Evolutionary conservation across 2,888 invertebrate genomes (phyloP).

Genomic region (Cryptops parisi): DNA sequence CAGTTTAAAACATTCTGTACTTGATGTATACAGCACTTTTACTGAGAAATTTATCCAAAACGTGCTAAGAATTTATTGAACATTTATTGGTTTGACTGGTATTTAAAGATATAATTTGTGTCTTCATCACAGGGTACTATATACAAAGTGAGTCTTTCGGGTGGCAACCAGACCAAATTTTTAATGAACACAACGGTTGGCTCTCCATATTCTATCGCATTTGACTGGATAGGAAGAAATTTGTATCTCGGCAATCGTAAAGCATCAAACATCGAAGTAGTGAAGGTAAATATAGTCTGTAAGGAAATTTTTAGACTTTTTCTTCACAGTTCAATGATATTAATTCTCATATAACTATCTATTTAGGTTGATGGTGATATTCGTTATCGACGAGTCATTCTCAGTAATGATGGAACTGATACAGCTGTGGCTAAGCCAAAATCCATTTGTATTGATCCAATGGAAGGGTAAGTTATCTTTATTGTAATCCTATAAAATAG

Average conservation of each 20-base stretch:
- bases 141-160: conserved; percentile 65
- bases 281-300: conserved; percentile 41
- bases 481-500: not conserved
- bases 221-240: conserved; percentile 95
- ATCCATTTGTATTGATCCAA: conserved; percentile 76
- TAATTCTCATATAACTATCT: not conserved
- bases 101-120: not conserved
- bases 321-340: not conserved
- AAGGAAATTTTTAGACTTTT: too few species aligned
- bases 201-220: conserved; percentile 77
- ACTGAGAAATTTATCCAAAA: too few species aligned
- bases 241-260: conserved; percentile 79
- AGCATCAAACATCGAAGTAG: conserved; percentile 79
- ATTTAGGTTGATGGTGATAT: conserved; percentile 57
- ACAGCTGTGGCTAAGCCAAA: conserved; percentile 76
- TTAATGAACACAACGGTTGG: conserved; percentile 75
- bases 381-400: conserved; percentile 65
- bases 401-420: conserved; percentile 76
- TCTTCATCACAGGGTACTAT: conserved; percentile 52
- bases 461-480: conserved; percentile 63
- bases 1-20: too few species aligned
- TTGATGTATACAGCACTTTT: too few species aligned
- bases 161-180: conserved; percentile 69
- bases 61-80: too few species aligned
- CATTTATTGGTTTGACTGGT: not conserved